phyloP scores from a whole-genome alignment of 2,113 vertebrate species.

The Neodontobutis hainanensis region DNA sequence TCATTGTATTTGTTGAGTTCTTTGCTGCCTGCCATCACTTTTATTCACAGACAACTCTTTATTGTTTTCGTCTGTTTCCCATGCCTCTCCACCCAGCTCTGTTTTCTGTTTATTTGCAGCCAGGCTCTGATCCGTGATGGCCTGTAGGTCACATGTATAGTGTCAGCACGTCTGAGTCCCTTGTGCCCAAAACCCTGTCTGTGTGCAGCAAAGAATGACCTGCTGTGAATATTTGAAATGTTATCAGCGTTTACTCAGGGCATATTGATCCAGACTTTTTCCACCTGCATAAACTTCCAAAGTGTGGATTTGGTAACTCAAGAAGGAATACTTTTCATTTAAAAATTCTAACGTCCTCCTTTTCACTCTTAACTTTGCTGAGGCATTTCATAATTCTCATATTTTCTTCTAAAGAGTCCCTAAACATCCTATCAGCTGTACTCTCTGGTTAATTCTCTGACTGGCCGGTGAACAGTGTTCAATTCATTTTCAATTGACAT shows the following conservation, averaged over 20 bases:
- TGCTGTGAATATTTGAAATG: conserved; percentile 47
- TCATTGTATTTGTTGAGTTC: conserved; percentile 8
- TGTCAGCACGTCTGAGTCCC: conserved; percentile 2
- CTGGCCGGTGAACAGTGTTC: conserved; percentile 15
- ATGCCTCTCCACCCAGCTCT: neutral
- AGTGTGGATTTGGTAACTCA: conserved; percentile 43
- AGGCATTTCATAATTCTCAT: neutral
- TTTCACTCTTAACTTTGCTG: conserved; percentile 19
- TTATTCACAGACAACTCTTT: conserved; percentile 15
- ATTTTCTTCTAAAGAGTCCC: conserved; percentile 17
- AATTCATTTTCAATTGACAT: conserved; percentile 33
- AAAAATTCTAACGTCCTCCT: conserved; percentile 10
- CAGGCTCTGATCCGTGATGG: conserved; percentile 23
- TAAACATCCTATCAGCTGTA: conserved; percentile 18
- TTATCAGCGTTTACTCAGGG: conserved; percentile 25
- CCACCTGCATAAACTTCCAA: conserved; percentile 54
- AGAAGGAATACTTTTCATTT: conserved; percentile 13
- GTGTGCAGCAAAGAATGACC: conserved; percentile 31
- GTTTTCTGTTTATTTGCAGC: conserved; percentile 45
- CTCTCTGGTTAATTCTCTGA: neutral
- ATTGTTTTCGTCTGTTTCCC: conserved; percentile 27
- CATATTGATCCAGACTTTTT: conserved; percentile 21
- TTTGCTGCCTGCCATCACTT: conserved; percentile 11
- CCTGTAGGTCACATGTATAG: conserved; percentile 19
- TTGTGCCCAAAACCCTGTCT: conserved; percentile 8